Percentiles rank a stretch among this genome's conserved stretches.
Evolutionary conservation across 2,888 invertebrate genomes (phyloP).

Genomic region (Balanococcus diminutus): DNA sequence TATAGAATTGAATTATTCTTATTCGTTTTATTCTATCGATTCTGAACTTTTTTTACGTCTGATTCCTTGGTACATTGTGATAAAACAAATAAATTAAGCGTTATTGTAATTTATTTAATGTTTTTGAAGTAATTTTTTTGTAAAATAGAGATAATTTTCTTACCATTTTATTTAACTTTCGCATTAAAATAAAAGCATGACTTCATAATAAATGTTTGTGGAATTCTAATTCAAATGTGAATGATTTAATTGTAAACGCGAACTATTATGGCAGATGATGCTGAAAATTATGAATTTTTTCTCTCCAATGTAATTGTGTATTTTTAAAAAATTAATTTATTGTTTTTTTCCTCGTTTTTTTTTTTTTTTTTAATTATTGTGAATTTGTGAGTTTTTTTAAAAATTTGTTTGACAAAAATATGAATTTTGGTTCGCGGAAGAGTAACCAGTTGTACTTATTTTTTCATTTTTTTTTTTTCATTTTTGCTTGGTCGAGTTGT

Average conservation of each 20-base stretch:
- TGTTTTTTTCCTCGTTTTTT: background rate
- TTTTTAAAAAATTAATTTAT: conserved; percentile 6
- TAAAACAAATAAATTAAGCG: conserved; percentile 46
- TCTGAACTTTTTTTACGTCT: conserved; percentile 8
- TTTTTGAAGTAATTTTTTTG: conserved; percentile 41
- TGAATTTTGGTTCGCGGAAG: background rate
- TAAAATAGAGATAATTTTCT: conserved; percentile 39
- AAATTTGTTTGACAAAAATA: background rate
- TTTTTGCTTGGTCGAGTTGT: background rate
- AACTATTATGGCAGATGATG: background rate
- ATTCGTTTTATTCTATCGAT: conserved; percentile 7
- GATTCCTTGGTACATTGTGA: conserved; percentile 51
- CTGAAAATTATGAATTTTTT: background rate
- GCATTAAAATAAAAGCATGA: conserved; percentile 39
- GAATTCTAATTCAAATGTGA: background rate
- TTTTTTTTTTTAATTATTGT: background rate
- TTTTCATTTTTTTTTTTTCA: background rate
- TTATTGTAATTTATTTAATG: conserved; percentile 44
- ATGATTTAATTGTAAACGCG: background rate
- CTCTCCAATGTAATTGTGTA: background rate
- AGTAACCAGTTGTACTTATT: background rate
- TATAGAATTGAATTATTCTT: background rate
- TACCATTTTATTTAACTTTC: conserved; percentile 33
- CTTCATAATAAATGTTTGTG: background rate
- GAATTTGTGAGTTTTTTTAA: background rate